Percentiles rank a stretch among this genome's conserved stretches.
Conservation (phyloP, 1,140 invertebrate genomes). For the Anastrepha obliqua region DNA sequence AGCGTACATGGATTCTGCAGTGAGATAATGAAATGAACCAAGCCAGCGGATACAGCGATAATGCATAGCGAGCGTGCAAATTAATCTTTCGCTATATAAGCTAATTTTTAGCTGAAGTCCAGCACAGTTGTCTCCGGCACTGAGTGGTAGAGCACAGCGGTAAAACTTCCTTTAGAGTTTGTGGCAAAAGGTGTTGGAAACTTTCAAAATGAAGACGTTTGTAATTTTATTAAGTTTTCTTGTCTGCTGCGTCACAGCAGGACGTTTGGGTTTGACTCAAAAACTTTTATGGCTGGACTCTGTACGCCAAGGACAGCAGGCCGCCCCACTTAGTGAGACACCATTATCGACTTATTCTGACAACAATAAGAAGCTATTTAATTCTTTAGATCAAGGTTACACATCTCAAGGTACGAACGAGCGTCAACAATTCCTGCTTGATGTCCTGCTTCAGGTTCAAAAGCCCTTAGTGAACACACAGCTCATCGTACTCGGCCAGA, state of each 20-base stretch:
- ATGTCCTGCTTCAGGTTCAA: slow-evolving; percentile 68
- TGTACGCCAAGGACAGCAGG: not conserved
- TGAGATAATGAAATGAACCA: slow-evolving; percentile 39
- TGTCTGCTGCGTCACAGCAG: not conserved
- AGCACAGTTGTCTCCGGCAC: slow-evolving; percentile 13
- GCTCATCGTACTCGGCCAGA: slow-evolving; percentile 72
- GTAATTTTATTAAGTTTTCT: slow-evolving; percentile 12
- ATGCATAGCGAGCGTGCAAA: not conserved
- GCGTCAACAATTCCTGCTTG: slow-evolving; percentile 62
- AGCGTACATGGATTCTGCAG: not conserved
- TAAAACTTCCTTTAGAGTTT: not conserved
- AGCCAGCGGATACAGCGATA: not conserved
- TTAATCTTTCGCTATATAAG: not conserved
- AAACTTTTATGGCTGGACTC: not conserved
- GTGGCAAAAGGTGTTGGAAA: not conserved
- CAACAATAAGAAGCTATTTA: not conserved
- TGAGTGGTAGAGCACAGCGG: slow-evolving; percentile 29
- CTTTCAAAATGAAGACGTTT: not conserved
- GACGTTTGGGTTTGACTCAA: not conserved
- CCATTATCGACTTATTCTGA: not conserved
- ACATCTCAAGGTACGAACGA: not conserved
- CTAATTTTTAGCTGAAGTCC: not conserved
- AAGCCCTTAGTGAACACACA: slow-evolving; percentile 64
- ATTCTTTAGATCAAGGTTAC: not conserved
- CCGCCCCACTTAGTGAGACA: not conserved